A percentile compares a stretch with the other conserved stretches of the same genome.
Evolutionary conservation across 2,113 vertebrate species (phyloP).

Genomic region (Mustela nigripes): DNA sequence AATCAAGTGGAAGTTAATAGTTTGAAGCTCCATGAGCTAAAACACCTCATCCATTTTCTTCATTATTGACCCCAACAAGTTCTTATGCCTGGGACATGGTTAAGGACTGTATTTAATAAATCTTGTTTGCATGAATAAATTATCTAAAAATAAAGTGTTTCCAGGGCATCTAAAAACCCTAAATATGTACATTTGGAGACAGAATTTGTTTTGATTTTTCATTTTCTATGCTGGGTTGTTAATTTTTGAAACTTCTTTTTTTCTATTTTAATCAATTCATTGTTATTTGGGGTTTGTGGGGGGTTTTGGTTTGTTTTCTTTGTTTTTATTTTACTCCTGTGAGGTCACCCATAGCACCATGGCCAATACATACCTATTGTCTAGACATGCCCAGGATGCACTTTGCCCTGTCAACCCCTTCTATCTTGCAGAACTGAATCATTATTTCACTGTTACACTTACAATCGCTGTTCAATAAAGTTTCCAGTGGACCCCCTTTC

Average conservation of each 20-base stretch:
- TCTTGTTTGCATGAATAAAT: neutral
- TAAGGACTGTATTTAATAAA: neutral
- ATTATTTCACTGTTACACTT: conserved; percentile 72
- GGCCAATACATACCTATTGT: neutral
- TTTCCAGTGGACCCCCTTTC: conserved; percentile 72
- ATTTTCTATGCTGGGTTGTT: neutral
- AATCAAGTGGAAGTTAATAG: neutral
- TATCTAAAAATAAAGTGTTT: neutral
- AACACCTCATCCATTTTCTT: neutral
- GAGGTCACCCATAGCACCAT: neutral
- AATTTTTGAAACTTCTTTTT: neutral
- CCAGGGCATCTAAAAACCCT: neutral
- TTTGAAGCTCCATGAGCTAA: neutral
- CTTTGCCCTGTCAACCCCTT: neutral
- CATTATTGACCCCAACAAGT: neutral
- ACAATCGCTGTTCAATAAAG: conserved; percentile 64
- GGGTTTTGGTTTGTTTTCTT: neutral
- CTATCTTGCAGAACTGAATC: conserved; percentile 68
- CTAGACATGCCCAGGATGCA: conserved; percentile 15
- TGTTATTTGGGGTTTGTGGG: neutral
- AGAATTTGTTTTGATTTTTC: neutral
- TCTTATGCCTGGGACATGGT: neutral
- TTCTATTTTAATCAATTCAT: conserved; percentile 10
- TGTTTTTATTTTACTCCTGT: neutral
- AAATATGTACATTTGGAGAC: neutral